Conservation (phyloP, 2,888 invertebrate genomes). For the Syrista parreyssii region DNA sequence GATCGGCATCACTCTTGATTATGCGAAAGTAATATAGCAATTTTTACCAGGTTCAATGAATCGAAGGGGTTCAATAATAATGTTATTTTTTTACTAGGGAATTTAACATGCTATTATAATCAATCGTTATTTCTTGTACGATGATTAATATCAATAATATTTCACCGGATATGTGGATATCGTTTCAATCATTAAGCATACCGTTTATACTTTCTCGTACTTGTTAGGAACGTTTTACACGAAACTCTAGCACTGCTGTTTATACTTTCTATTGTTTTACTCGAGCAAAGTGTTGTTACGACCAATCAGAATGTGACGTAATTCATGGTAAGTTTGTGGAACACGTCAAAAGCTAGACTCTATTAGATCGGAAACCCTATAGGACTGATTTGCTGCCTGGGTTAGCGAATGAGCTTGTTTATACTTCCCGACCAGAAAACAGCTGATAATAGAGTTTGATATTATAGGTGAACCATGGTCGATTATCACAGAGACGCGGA, state of each 20-base stretch:
- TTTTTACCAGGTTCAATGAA: not conserved
- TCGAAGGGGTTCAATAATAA: not conserved
- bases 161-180: not conserved
- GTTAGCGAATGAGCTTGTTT: not conserved
- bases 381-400: not conserved
- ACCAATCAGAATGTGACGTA: not conserved
- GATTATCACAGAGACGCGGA: not conserved
- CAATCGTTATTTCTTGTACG: not conserved
- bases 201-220: not conserved
- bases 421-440: not conserved
- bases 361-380: not conserved
- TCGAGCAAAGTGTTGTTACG: not conserved
- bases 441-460: not conserved
- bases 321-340: not conserved
- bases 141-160: not conserved
- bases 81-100: not conserved
- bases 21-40: constrained; percentile 3
- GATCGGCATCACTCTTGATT: not conserved
- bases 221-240: not conserved
- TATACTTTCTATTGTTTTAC: not conserved
- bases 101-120: not conserved
- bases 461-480: not conserved
- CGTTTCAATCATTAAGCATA: not conserved
- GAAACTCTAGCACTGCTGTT: not conserved
- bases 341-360: not conserved